Percentiles rank a stretch among this genome's conserved stretches.
Evolutionary conservation across 2,797 vertebrate species (phyloP).

Genomic region (Psittacula derbiana): DNA sequence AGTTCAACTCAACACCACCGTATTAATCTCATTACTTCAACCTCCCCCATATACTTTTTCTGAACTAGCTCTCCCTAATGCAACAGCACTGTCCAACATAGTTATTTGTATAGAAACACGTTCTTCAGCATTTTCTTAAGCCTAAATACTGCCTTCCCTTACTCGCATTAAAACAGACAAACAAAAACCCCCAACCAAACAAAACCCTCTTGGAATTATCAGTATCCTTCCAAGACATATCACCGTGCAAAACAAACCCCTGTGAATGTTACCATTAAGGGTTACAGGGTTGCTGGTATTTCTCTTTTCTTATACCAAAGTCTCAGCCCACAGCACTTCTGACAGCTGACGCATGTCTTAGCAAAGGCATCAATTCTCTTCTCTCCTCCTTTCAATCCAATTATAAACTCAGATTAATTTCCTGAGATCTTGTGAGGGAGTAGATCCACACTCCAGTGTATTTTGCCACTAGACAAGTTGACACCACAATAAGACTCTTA

Average conservation of each 20-base stretch:
- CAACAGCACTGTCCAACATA: background rate
- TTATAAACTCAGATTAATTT: slow-evolving; percentile 43
- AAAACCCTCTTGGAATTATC: background rate
- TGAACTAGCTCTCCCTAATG: background rate
- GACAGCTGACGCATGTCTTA: background rate
- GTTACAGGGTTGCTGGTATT: background rate
- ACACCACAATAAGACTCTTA: background rate
- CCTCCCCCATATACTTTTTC: background rate
- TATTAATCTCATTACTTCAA: background rate
- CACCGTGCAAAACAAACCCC: background rate
- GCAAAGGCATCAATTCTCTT: background rate
- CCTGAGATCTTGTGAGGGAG: background rate
- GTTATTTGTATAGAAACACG: background rate
- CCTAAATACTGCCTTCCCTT: background rate
- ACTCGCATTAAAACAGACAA: background rate
- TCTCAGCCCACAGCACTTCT: background rate
- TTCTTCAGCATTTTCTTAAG: background rate
- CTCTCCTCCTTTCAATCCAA: background rate
- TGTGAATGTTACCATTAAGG: background rate
- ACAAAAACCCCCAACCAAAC: background rate
- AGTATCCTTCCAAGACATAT: background rate
- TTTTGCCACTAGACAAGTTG: background rate
- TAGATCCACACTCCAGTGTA: background rate
- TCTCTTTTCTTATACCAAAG: background rate
- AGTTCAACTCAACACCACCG: background rate